These are phyloP conservation scores for Stichodactyla helianthus DNA, from an alignment of 64 coral and sea anemone genomes.

Conservation along the genomic window DNA sequence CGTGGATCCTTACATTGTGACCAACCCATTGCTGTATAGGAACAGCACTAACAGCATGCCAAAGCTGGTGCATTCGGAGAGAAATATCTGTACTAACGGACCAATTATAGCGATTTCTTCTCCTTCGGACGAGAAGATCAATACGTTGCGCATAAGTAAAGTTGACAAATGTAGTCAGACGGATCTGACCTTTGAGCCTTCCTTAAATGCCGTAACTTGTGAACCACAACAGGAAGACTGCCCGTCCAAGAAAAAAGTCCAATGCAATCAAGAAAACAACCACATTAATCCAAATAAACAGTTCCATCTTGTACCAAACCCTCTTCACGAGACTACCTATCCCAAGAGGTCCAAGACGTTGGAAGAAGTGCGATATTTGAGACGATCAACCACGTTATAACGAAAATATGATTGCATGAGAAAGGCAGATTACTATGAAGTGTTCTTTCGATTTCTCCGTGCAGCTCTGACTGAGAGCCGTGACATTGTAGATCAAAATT, in stretches of 20 bases:
- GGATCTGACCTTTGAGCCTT: background rate
- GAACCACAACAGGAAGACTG: background rate
- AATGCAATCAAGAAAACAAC: background rate
- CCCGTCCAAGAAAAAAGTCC: background rate
- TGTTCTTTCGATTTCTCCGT: too few relatives aligned
- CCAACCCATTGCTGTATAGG: background rate
- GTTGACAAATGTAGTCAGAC: slow-evolving; percentile 8
- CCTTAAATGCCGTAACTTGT: background rate
- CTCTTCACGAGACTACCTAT: background rate
- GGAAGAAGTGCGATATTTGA: background rate
- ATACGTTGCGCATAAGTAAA: background rate
- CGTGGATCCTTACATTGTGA: background rate
- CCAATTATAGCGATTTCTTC: slow-evolving; percentile 11
- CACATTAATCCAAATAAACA: background rate
- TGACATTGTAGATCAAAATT: too few relatives aligned
- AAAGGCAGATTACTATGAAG: background rate
- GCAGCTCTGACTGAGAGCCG: too few relatives aligned
- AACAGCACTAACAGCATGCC: background rate
- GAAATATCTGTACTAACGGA: background rate
- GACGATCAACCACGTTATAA: background rate
- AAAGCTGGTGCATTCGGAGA: background rate
- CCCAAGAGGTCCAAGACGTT: background rate
- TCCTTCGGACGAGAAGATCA: slow-evolving; percentile 12
- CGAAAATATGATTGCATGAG: background rate
- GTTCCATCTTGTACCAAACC: background rate